Conservation (phyloP, 2,797 vertebrate species). For the Synaphobranchus kaupii region DNA sequence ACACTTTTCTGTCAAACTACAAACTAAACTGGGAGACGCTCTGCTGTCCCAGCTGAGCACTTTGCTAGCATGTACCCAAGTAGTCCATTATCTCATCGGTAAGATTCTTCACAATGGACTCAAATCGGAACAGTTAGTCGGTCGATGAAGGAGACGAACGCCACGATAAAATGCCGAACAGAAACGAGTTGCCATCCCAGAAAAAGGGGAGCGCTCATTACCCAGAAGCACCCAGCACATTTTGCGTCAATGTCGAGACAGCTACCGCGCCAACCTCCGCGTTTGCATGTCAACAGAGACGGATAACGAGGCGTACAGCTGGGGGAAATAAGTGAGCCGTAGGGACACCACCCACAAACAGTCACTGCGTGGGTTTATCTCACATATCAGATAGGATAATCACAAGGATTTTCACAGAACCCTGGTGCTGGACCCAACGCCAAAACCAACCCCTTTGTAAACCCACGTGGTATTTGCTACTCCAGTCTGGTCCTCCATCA, state of each 20-base stretch:
- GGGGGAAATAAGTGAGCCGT: not conserved
- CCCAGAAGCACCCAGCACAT: slow-evolving; percentile 51
- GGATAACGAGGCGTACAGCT: slow-evolving; percentile 18
- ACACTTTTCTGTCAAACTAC: not conserved
- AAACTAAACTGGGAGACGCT: not conserved
- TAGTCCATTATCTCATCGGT: no score
- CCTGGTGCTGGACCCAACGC: not conserved
- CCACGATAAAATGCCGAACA: no score
- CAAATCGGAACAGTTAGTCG: no score
- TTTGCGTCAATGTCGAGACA: slow-evolving; percentile 52
- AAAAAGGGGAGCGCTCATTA: not conserved
- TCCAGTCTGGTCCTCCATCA: not conserved
- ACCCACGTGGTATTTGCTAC: not conserved
- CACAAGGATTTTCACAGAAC: not conserved
- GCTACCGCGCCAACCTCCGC: slow-evolving; percentile 52
- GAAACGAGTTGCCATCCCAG: not conserved
- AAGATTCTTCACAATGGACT: no score
- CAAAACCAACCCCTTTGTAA: not conserved
- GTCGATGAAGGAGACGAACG: no score
- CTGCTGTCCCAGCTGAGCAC: no score
- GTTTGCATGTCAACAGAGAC: slow-evolving; percentile 58
- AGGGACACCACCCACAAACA: not conserved
- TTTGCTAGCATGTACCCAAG: no score
- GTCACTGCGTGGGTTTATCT: not conserved
- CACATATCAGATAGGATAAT: not conserved